These are phyloP conservation scores for Mus spretus DNA, from an alignment of 2,797 vertebrate species.

Conservation along the genomic window DNA sequence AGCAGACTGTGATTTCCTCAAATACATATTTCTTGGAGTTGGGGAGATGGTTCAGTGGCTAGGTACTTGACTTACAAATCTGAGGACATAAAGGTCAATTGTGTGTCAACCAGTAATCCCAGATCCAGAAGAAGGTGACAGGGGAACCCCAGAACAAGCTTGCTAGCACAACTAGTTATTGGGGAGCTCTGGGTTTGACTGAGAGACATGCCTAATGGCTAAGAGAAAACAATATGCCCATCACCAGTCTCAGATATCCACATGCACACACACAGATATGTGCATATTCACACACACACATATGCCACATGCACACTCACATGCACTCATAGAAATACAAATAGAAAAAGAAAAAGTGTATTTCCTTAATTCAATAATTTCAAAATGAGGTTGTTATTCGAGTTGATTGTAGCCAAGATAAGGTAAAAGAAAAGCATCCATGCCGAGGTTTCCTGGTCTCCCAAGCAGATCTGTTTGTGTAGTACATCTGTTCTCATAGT, in stretches of 20 bases:
- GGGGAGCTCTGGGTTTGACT: not conserved
- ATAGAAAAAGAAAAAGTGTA: not conserved
- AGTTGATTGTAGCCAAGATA: constrained; percentile 63
- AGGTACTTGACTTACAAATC: not conserved
- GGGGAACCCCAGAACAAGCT: not conserved
- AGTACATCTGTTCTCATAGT: constrained; percentile 67
- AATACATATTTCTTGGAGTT: not conserved
- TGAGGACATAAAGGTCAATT: not conserved
- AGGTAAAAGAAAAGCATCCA: constrained; percentile 71
- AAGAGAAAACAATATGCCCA: not conserved
- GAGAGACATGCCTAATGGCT: not conserved
- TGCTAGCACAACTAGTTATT: not conserved
- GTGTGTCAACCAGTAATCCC: not conserved
- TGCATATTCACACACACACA: not conserved
- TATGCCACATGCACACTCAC: not conserved
- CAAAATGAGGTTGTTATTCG: constrained; percentile 40
- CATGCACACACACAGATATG: not conserved
- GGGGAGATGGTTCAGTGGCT: not conserved
- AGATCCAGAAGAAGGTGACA: not conserved
- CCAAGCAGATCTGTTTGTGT: constrained; percentile 75
- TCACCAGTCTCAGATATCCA: not conserved
- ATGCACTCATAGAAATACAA: not conserved
- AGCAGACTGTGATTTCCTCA: constrained; percentile 21
- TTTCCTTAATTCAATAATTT: constrained; percentile 41
- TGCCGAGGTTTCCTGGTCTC: constrained; percentile 66